Evolutionary conservation across 2,113 vertebrate species (phyloP).

Genomic region (Parus major): DNA sequence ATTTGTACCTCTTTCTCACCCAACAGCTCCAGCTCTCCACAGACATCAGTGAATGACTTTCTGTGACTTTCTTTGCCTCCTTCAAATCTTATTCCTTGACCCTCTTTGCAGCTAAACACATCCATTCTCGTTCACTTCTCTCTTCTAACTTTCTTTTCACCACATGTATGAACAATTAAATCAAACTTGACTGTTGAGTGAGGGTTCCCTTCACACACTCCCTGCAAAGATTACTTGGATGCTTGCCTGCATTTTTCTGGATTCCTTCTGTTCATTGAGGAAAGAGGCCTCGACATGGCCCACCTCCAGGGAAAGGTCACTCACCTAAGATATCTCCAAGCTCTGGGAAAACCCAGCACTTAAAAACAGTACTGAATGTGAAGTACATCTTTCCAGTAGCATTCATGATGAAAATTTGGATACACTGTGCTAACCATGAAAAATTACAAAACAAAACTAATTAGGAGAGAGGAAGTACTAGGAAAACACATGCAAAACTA

Average conservation of each 20-base stretch:
- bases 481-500: background rate
- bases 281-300: background rate
- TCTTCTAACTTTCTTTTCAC: background rate
- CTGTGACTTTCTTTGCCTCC: background rate
- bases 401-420: background rate
- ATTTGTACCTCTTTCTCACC: background rate
- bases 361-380: background rate
- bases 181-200: background rate
- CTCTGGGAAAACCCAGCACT: background rate
- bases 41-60: background rate
- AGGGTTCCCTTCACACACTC: background rate
- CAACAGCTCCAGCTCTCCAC: background rate
- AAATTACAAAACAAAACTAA: background rate
- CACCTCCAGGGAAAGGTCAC: background rate
- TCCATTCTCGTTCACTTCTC: background rate
- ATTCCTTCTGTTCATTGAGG: background rate
- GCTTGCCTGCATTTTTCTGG: background rate
- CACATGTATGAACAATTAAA: background rate
- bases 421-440: accelerated
- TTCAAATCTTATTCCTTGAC: background rate
- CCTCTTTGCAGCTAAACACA: background rate
- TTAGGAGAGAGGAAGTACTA: background rate
- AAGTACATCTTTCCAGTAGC: background rate
- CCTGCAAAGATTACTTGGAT: background rate
- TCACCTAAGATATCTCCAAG: background rate